Percentiles rank a stretch among this genome's conserved stretches.
Conservation (phyloP, 2,888 invertebrate genomes). For the Diploptera punctata region DNA sequence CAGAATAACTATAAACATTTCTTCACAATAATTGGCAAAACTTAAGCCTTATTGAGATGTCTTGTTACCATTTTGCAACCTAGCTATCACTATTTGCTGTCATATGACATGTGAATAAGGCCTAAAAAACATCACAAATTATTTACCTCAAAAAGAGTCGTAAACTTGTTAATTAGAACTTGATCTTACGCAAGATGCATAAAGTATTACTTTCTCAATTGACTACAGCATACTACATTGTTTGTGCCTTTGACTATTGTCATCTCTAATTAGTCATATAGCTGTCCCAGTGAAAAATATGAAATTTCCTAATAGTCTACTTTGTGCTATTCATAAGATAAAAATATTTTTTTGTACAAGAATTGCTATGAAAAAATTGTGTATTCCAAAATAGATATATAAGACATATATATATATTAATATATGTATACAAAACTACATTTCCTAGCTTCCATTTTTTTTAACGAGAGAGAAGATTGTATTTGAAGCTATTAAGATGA, state of each 20-base stretch:
- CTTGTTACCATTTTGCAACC: too few relatives aligned
- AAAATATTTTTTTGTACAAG: slow-evolving; percentile 28
- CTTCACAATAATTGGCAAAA: too few relatives aligned
- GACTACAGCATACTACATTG: neutral
- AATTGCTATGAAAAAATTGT: slow-evolving; percentile 12
- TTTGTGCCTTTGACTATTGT: slow-evolving; percentile 3
- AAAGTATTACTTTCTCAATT: too few relatives aligned
- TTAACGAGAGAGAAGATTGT: neutral
- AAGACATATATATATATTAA: slow-evolving; percentile 6
- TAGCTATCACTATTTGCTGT: too few relatives aligned
- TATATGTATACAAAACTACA: too few relatives aligned
- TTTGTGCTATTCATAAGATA: neutral
- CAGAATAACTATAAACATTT: too few relatives aligned
- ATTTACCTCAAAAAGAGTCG: too few relatives aligned
- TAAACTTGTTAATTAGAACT: too few relatives aligned
- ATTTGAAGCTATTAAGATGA: neutral
- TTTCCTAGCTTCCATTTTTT: slow-evolving; percentile 10
- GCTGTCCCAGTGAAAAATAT: neutral
- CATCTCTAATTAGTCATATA: neutral
- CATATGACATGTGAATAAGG: too few relatives aligned
- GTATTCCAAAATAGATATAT: slow-evolving; percentile 8
- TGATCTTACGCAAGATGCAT: too few relatives aligned
- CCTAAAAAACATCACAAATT: too few relatives aligned
- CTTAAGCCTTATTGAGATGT: too few relatives aligned
- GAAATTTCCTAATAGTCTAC: neutral